These are phyloP conservation scores for Diplosoma virens DNA, from an alignment of 23 tunicate species.

Conservation along the genomic window DNA sequence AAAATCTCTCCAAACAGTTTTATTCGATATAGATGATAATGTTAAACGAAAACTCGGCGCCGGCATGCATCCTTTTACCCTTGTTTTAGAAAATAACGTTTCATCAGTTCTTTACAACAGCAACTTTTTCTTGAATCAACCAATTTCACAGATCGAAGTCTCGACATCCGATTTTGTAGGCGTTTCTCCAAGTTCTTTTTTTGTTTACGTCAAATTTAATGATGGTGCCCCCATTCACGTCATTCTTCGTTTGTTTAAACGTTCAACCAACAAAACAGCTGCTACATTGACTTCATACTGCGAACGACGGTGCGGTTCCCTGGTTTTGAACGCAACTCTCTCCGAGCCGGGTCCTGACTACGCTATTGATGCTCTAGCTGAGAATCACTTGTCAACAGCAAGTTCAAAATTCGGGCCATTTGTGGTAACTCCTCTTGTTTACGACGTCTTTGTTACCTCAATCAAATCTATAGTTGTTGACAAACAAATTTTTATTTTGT, in stretches of 20 bases:
- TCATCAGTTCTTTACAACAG: not conserved
- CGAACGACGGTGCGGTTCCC: not conserved
- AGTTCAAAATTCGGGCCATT: not conserved
- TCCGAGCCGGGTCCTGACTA: not conserved
- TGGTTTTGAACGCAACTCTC: not conserved
- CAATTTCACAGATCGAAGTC: not conserved
- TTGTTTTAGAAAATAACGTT: not conserved
- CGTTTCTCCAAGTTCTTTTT: not conserved
- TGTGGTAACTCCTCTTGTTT: not conserved
- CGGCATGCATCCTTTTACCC: not conserved
- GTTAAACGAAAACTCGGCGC: not conserved
- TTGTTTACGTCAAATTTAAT: not conserved
- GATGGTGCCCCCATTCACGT: not conserved
- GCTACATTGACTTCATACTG: not conserved
- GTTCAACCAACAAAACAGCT: not conserved
- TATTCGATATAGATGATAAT: not conserved
- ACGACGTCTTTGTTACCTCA: not conserved
- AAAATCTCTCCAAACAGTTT: not conserved
- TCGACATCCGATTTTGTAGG: not conserved
- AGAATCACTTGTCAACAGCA: not conserved
- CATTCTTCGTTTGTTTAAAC: not conserved
- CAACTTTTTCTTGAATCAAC: not conserved
- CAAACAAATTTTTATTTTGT: not conserved
- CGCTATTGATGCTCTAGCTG: not conserved
- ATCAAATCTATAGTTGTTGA: not conserved